Evolutionary conservation across 2,113 vertebrate species (phyloP).

Genomic region (Charadrius vociferus): DNA sequence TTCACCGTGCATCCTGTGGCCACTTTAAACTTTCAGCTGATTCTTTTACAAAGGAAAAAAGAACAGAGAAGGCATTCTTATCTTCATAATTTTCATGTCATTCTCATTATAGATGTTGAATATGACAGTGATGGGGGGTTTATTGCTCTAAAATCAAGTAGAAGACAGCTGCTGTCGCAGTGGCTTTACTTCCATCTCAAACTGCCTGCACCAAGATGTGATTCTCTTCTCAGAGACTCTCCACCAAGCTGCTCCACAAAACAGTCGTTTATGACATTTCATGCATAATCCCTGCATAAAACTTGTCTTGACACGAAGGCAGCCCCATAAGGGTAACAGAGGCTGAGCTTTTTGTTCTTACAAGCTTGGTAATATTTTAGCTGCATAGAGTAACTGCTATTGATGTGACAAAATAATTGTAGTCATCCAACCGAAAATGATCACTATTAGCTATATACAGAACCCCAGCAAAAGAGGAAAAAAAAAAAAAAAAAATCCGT

Average conservation of each 20-base stretch:
- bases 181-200: not conserved
- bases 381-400: not conserved
- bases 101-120: not conserved
- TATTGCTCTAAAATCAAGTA: not conserved
- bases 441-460: not conserved
- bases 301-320: not conserved
- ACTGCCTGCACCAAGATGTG: not conserved
- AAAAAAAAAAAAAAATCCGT: not conserved
- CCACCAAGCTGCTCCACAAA: not conserved
- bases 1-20: accelerated
- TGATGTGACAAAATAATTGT: not conserved
- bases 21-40: not conserved
- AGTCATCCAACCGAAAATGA: not conserved
- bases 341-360: not conserved
- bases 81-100: not conserved
- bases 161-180: not conserved
- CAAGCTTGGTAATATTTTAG: not conserved
- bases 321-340: not conserved
- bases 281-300: not conserved
- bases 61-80: not conserved
- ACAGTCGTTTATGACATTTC: accelerated
- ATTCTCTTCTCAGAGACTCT: not conserved
- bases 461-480: not conserved
- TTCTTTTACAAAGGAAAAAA: not conserved
- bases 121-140: not conserved